Evolutionary conservation across 2,797 vertebrate species (phyloP), one percentile per base, ranked within the genome.

Genomic region (Poecilia velifera): DNA sequence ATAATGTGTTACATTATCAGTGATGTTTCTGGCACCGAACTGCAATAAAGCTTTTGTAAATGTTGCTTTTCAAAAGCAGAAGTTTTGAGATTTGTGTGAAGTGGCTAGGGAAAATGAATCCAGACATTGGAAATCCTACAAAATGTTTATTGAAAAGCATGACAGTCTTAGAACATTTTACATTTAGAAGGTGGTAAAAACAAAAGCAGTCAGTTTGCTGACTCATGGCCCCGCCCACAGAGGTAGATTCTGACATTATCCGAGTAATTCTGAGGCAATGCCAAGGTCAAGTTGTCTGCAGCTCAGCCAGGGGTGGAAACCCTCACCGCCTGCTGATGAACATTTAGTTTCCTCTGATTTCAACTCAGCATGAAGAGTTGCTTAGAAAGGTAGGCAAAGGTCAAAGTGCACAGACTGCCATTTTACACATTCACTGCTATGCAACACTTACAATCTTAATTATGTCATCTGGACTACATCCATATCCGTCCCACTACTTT

Each of bases 211-310:
- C 79, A 86, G 87, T 96, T 94, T 95, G 92, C 90, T 95, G 84
- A 96, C 96, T 95, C 94, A 89, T 51, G 76, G 81, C 95, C 97
- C 96, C 95, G 94, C 92, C 96, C 96, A 94, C 96, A 97, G 97
- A 98, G 97, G 98, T 98, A 98, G 98, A 97, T 98, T 96, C 94
- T 96, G 93, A 96, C 95, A 93, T 97, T 96, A 98, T 97, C 98
- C 97, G 97, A 98, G 95, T 96, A 95, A 94, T 94, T 96, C 94
- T 92, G 94, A 95, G 96, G 94, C 93, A 79, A 92, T 91, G 93
- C 92, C 94, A 96, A 95, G 93, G 22, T 43, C 66, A 70, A 39
- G 34, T 3, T 25, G 75, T 66, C 59, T 71, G 59, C 28, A 3
- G 25, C 13, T 45, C 5, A n/a, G 34, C 49, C 74, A 20, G 22